phyloP scores from a whole-genome alignment of 2,888 invertebrate genomes.

The Cheilosia vulpina region DNA sequence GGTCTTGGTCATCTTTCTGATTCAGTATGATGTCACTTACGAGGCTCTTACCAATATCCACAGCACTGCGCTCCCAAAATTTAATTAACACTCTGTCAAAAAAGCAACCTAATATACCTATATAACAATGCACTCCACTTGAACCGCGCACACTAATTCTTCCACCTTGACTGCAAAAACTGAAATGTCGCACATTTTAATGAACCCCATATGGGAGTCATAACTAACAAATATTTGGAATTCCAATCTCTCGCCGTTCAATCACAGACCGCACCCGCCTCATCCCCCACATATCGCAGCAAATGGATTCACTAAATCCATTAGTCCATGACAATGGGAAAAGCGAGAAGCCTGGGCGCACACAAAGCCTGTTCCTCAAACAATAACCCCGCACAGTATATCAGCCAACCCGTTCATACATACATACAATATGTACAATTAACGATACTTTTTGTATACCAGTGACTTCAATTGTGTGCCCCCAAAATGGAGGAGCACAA shows the following conservation, averaged over 20 bases:
- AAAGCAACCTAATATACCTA: neutral
- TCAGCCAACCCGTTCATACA: slow-evolving; percentile 26
- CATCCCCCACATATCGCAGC: neutral
- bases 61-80: slow-evolving; percentile 8
- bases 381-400: slow-evolving; percentile 18
- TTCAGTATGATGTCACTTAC: slow-evolving; percentile 78
- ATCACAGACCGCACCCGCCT: slow-evolving; percentile 26
- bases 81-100: neutral
- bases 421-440: slow-evolving; percentile 10
- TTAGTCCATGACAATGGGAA: slow-evolving; percentile 46
- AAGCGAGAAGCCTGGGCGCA: slow-evolving; percentile 12
- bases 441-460: slow-evolving; percentile 41
- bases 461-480: slow-evolving; percentile 40
- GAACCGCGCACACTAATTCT: neutral
- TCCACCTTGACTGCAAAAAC: slow-evolving; percentile 17
- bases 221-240: slow-evolving; percentile 22
- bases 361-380: slow-evolving; percentile 31
- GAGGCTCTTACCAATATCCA: slow-evolving; percentile 74
- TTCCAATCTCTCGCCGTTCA: slow-evolving; percentile 37
- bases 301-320: slow-evolving; percentile 23
- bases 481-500: slow-evolving; percentile 34
- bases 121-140: neutral
- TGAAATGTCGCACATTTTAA: slow-evolving; percentile 25
- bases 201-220: slow-evolving; percentile 29
- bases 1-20: slow-evolving; percentile 77